These are phyloP conservation scores for Montipora capitata DNA, from an alignment of 92 coral and sea anemone genomes.

Conservation along the genomic window DNA sequence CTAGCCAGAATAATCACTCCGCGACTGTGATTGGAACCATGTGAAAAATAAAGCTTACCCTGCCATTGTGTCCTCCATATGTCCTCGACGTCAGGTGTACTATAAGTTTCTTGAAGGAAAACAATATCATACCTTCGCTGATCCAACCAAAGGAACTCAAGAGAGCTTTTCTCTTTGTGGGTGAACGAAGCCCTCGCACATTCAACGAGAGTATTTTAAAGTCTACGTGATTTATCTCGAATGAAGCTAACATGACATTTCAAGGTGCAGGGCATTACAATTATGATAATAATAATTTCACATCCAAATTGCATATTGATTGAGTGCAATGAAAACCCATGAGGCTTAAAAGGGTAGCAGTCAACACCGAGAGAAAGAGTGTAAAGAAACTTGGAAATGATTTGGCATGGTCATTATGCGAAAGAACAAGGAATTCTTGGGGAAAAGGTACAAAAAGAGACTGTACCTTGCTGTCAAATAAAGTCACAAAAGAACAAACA, in stretches of 20 bases:
- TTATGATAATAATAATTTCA: no score
- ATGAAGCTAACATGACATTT: no score
- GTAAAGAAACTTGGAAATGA: no score
- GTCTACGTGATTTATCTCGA: no score
- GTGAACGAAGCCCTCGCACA: conserved; percentile 56
- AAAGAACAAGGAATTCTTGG: no score
- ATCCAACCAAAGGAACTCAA: conserved; percentile 52
- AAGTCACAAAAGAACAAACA: no score
- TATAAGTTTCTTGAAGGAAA: conserved; percentile 77
- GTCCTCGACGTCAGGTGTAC: conserved; percentile 39
- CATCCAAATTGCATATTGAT: no score
- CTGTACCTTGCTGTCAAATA: no score
- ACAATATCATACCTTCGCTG: conserved; percentile 47
- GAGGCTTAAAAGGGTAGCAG: no score
- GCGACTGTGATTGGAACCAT: conserved; percentile 73
- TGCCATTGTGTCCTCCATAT: conserved; percentile 65
- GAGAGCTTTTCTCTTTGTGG: conserved; percentile 57
- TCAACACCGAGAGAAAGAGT: not conserved
- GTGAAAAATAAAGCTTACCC: conserved; percentile 57
- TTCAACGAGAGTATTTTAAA: not conserved
- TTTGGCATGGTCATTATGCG: no score
- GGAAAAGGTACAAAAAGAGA: not conserved
- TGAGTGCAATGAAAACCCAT: not conserved
- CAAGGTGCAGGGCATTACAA: no score
- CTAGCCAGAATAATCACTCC: conserved; percentile 32